Percentiles rank a stretch among this genome's conserved stretches.
These are phyloP conservation scores for Deilephila elpenor DNA, from an alignment of 2,888 invertebrate species.

Conservation along the genomic window DNA sequence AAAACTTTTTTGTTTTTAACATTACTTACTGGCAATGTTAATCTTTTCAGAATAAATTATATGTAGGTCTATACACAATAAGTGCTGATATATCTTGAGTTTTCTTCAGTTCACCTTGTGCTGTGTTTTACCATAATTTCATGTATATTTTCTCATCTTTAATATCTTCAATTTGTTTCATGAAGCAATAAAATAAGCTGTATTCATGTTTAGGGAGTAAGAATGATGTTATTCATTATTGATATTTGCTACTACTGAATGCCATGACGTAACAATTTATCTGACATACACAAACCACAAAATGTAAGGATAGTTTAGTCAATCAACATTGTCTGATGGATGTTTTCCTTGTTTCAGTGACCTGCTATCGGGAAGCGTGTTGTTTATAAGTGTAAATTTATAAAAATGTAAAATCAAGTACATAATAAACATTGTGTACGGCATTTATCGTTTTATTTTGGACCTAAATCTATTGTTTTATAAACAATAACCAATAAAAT, in stretches of 20 bases:
- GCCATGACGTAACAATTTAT: conserved; percentile 70
- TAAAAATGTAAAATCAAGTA: conserved; percentile 73
- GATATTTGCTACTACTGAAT: conserved; percentile 83
- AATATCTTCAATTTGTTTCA: not conserved
- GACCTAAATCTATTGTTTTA: too few relatives aligned
- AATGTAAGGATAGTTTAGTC: not conserved
- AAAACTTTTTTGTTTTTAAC: not conserved
- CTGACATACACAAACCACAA: conserved; percentile 54
- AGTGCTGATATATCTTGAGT: too few relatives aligned
- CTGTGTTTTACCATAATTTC: not conserved
- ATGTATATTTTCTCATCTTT: not conserved
- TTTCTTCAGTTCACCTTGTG: too few relatives aligned
- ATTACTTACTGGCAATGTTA: not conserved
- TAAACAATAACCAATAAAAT: too few relatives aligned
- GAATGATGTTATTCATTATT: conserved; percentile 66
- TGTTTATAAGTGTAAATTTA: conserved; percentile 77
- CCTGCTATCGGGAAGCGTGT: conserved; percentile 69
- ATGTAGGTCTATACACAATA: too few relatives aligned
- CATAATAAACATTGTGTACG: conserved; percentile 75
- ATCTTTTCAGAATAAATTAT: not conserved
- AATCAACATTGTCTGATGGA: conserved; percentile 12
- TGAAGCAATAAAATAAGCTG: not conserved
- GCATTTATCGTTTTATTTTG: conserved; percentile 41
- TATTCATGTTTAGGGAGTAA: not conserved
- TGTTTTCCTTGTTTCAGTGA: conserved; percentile 73